Percentiles rank a stretch among this genome's conserved stretches.
phyloP scores from a whole-genome alignment of 2,797 vertebrate species.

The Tympanoctomys barrerae region DNA sequence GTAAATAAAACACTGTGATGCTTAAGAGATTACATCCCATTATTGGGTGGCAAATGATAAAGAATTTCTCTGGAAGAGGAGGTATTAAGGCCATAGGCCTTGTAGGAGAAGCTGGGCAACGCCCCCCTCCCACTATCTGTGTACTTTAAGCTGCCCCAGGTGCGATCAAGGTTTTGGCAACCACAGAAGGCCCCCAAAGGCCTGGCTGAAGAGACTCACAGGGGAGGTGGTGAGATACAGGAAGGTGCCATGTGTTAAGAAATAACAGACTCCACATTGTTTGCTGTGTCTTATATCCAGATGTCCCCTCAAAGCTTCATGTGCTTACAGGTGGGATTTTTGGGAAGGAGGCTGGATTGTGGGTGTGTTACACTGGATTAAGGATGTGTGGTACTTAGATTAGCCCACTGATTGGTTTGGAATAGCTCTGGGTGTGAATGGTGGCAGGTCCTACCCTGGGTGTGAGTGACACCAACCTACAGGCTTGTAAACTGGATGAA shows the following conservation, averaged over 20 bases:
- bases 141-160: neutral
- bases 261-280: neutral
- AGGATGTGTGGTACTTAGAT: neutral
- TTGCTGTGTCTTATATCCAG: neutral
- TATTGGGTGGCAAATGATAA: neutral
- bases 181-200: neutral
- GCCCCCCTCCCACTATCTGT: neutral
- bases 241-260: neutral
- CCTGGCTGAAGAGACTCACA: neutral
- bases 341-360: neutral
- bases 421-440: neutral
- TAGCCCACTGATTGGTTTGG: neutral
- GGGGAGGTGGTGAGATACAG: neutral
- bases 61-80: neutral
- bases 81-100: neutral
- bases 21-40: neutral
- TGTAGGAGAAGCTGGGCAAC: too few species aligned
- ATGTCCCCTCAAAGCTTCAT: neutral
- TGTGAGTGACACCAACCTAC: neutral
- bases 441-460: neutral
- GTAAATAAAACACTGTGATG: conserved; percentile 10
- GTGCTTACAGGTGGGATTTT: neutral
- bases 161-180: neutral
- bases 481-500: neutral
- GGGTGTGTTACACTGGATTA: neutral